Base-by-base conservation (phyloP, 2,888 invertebrate species). In the Ischnura elegans region DNA sequence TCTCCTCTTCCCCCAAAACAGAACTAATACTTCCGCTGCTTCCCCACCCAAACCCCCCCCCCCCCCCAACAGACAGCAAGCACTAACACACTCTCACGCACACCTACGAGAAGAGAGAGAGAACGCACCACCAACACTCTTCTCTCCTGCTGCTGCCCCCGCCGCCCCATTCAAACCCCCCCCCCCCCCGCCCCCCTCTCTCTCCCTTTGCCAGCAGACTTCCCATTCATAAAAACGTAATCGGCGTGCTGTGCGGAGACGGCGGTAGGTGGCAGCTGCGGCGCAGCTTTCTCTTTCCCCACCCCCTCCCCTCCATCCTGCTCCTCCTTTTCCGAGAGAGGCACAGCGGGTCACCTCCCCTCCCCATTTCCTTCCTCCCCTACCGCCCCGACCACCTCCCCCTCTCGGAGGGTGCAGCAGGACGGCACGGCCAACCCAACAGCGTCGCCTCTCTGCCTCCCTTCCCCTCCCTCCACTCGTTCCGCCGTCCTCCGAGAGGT, bases 361-460 rank as follows among this genome's bases (percentile, higher is more conserved):
- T 46, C 86, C 86, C 86, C 46, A 43, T 46, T 46, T 86, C 86
- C 86, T 86, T 46, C 96, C 96, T 96, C 95, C 96, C 96, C 96
- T 96, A 95, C 96, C 96, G 96, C 96, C 96, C n/a, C n/a, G n/a
- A 96, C 96, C 95, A 95, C 96, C 95, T 94, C 95, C 96, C 96
- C 95, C 95, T 95, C 95, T 95, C 95, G 95, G 95, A 95, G 95
- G 8, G 3, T 8, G n/a, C 25, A 8, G 6, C 61, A 61, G n/a
- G 19, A 61, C 61, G n/a, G 25, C 61, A 21, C 0, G 6, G 95
- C 95, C 95, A 95, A 95, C 95, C 95, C 95, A 95, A 95, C 95
- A 95, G 95, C 95, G 95, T 96, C 96, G 96, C 96, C 96, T 96
- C 96, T 96, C 96, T 96, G 96, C 96, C 96, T 96, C 96, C 96